These are phyloP conservation scores for Gibbula magus DNA, from an alignment of 2,888 invertebrate species.

Conservation along the genomic window DNA sequence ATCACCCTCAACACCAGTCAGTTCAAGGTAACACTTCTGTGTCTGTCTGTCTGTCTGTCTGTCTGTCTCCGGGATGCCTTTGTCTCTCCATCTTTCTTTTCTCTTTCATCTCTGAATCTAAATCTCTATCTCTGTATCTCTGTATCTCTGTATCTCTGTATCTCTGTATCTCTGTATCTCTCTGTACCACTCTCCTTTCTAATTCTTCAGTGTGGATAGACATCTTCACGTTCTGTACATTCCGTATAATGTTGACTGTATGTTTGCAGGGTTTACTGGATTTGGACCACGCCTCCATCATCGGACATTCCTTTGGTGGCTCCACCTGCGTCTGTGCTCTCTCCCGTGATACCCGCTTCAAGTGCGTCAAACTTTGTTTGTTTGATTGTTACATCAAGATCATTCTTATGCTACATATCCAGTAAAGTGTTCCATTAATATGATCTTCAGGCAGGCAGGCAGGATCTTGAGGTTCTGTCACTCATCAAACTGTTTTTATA, in stretches of 20 bases:
- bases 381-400: no score
- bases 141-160: not conserved
- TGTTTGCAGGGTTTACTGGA: constrained; percentile 57
- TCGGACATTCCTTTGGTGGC: constrained; percentile 83
- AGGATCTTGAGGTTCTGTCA: not conserved
- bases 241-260: no score
- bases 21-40: constrained; percentile 70
- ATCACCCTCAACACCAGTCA: constrained; percentile 71
- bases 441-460: no score
- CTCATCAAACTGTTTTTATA: no score
- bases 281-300: constrained; percentile 73
- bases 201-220: not conserved
- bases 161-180: not conserved
- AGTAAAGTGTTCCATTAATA: not conserved
- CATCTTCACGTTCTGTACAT: no score
- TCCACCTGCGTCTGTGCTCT: constrained; percentile 79
- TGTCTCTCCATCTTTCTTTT: not conserved
- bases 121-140: not conserved
- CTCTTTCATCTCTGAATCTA: not conserved
- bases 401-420: no score
- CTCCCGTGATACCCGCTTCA: constrained; percentile 78
- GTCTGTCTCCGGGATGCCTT: not conserved
- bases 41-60: not conserved
- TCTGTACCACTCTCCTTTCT: no score
- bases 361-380: constrained; percentile 72